Evolutionary conservation across 2,888 invertebrate genomes (phyloP).

Genomic region (Galeopsomyia nigrocyanea): DNA sequence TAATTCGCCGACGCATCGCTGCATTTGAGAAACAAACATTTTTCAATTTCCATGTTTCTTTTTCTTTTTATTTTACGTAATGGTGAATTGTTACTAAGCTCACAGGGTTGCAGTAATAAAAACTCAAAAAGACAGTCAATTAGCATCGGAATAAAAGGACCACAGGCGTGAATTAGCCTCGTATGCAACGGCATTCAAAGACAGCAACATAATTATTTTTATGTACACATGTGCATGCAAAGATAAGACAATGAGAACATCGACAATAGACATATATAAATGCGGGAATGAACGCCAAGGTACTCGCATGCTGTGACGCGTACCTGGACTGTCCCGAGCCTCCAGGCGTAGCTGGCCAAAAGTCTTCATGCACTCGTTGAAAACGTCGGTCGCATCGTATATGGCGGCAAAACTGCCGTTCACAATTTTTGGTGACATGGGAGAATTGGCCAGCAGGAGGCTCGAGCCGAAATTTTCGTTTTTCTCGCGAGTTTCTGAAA

Average conservation of each 20-base stretch:
- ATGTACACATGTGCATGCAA: too few species aligned
- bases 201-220: too few species aligned
- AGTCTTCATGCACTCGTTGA: constrained; percentile 81
- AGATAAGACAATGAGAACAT: too few species aligned
- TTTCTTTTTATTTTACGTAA: too few species aligned
- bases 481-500: constrained; percentile 83
- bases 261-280: not conserved
- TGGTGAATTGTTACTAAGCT: too few species aligned
- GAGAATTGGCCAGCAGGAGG: constrained; percentile 91
- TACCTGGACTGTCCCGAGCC: constrained; percentile 84
- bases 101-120: too few species aligned
- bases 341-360: constrained; percentile 79
- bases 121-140: too few species aligned
- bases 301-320: constrained; percentile 48
- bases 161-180: too few species aligned
- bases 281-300: constrained; percentile 1
- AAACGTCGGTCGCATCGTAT: constrained; percentile 83
- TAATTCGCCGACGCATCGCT: constrained; percentile 88
- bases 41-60: too few species aligned
- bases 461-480: constrained; percentile 94
- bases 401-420: constrained; percentile 94
- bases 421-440: constrained; percentile 96
- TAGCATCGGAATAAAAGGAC: too few species aligned
- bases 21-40: constrained; percentile 48
- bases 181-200: too few species aligned